phyloP scores from a whole-genome alignment of 1,140 invertebrate species.

The Lasioglossum albipes region DNA sequence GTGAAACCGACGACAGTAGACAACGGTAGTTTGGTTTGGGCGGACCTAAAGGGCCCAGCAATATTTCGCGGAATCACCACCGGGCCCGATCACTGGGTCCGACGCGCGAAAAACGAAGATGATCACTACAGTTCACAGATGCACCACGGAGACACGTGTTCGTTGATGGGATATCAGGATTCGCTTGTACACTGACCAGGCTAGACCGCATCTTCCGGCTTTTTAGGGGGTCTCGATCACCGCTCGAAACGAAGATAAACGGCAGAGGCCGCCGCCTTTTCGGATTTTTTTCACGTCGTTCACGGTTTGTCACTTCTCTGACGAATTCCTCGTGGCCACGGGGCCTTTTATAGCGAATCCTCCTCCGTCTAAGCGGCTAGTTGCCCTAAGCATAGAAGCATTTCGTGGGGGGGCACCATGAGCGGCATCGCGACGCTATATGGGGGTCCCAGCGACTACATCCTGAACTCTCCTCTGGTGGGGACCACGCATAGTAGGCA shows the following conservation, averaged over 20 bases:
- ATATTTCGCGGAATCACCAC: too few species aligned
- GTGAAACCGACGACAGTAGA: too few species aligned
- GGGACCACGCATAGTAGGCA: constrained; percentile 13
- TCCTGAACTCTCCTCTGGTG: constrained; percentile 40
- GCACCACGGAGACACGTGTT: constrained; percentile 17
- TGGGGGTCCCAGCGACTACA: constrained; percentile 54
- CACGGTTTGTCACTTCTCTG: constrained; percentile 67
- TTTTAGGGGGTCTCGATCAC: constrained; percentile 8
- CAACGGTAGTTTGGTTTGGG: too few species aligned
- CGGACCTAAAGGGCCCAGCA: too few species aligned
- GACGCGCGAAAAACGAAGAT: neutral
- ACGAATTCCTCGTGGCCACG: constrained; percentile 58
- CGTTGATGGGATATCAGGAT: neutral
- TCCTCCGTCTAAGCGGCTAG: constrained; percentile 55
- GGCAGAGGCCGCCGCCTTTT: constrained; percentile 52
- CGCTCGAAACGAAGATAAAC: constrained; percentile 27
- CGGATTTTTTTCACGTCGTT: constrained; percentile 32
- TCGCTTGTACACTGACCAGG: constrained; percentile 65
- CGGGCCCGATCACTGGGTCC: neutral
- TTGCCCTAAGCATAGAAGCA: constrained; percentile 54
- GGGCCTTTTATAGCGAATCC: constrained; percentile 68
- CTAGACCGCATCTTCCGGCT: constrained; percentile 57
- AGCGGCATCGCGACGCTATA: constrained; percentile 34
- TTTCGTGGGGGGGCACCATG: constrained; percentile 57
- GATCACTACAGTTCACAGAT: constrained; percentile 21